Evolutionary conservation across 1,140 invertebrate genomes (phyloP), one percentile per base, ranked within the genome.

Genomic region (Drosophila parvula): DNA sequence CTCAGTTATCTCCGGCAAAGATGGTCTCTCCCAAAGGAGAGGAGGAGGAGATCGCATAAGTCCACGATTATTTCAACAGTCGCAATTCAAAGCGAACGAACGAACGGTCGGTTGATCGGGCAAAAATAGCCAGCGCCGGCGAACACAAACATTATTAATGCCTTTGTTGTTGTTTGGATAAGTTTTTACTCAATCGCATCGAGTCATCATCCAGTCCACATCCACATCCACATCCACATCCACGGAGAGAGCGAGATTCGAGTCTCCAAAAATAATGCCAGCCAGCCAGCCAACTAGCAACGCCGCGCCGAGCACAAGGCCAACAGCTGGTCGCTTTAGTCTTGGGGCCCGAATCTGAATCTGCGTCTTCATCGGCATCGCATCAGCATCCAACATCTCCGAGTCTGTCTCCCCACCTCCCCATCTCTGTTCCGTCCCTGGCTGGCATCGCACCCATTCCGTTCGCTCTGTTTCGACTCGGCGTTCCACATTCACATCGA

Each of bases 171-270:
- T 71, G 68, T 71, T 71, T 71, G 68, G 65, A 71, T 71, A 71
- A 71, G 68, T 71, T 71, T 71, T 71, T 71, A 70, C 68, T 71
- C 68, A 71, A 70, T 71, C 64, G 68, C 64, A 71, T 48, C 68
- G 68, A 71, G 67, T 71, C 68, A 71, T 71, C 68, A 65, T 60
- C 55, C 53, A 64, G 56, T 59, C 62, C 44, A 36, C 65, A 51
- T 67, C 43, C 50, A 40, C 41, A 51, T 67, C 43, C 50, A 40
- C 41, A n/a, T 59, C 62, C 44, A 36, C 65, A 51, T 67, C 43
- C 50, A 40, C 41, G 51, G 68, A 48, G 65, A 69, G 68, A 71
- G 64, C 65, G 43, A 44, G 51, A 53, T 14, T 36, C 44, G 30
- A 41, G 65, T 69, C 68, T 71, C 68, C 68, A 70, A 71, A 71